Evolutionary conservation across 2,888 invertebrate species (phyloP).

Genomic region (Coecobrya sp.): DNA sequence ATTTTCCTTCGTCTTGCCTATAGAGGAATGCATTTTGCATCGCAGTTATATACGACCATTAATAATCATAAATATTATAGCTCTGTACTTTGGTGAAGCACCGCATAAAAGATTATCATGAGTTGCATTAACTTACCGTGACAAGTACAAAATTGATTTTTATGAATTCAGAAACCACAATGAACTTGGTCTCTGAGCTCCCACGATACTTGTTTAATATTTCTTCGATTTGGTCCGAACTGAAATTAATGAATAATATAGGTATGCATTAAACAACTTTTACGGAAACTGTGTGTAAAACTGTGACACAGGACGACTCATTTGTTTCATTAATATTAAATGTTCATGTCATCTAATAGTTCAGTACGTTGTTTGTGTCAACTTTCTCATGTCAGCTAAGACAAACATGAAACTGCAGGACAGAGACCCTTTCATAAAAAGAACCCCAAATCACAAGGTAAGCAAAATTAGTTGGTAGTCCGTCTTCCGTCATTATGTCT

Average conservation of each 20-base stretch:
- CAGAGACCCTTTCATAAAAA: no score
- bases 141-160: conserved; percentile 83
- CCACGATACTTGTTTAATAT: conserved; percentile 74
- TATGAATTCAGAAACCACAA: conserved; percentile 80
- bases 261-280: conserved; percentile 7
- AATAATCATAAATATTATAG: neutral
- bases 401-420: no score
- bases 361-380: no score
- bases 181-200: conserved; percentile 79
- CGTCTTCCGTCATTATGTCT: neutral
- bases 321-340: no score
- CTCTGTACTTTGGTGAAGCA: no score
- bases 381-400: no score
- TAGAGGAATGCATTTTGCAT: neutral
- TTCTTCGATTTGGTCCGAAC: conserved; percentile 83
- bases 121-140: conserved; percentile 79
- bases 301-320: no score
- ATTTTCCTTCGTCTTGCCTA: conserved; percentile 91
- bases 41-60: no score
- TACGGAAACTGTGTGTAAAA: no score
- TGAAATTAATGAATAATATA: conserved; percentile 56
- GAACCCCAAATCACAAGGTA: no score
- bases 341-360: no score
- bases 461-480: no score
- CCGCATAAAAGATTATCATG: neutral